Conservation (phyloP, 2,113 vertebrate genomes). For the Pelvicachromis taeniatus region DNA sequence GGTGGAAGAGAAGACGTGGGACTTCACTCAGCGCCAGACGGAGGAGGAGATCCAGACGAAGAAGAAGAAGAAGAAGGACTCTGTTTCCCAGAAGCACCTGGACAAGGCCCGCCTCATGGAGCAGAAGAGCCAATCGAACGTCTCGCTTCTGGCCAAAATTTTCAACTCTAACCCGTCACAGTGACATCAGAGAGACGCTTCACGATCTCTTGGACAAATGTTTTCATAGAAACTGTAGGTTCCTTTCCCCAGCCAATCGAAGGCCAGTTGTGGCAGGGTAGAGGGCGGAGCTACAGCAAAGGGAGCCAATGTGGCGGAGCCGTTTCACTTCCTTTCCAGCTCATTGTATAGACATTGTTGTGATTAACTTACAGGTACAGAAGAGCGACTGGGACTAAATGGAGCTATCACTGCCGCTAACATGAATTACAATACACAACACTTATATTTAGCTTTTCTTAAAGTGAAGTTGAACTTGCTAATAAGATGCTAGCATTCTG, state of each 20-base stretch:
- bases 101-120: constrained; percentile 57
- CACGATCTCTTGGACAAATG: neutral
- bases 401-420: neutral
- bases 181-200: neutral
- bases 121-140: constrained; percentile 81
- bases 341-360: accelerated
- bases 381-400: neutral
- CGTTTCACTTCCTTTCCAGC: neutral
- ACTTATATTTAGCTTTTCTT: accelerated
- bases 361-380: neutral
- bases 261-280: neutral
- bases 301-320: accelerated
- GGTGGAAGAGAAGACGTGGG: constrained; percentile 74
- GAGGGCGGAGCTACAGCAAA: neutral
- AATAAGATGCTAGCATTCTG: neutral
- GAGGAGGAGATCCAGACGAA: constrained; percentile 80
- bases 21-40: constrained; percentile 81
- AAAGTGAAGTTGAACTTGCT: neutral
- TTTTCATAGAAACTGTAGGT: accelerated
- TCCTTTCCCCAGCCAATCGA: neutral
- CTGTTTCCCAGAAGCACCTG: constrained; percentile 51
- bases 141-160: constrained; percentile 82
- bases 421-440: accelerated
- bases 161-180: constrained; percentile 66
- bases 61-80: constrained; percentile 49